A percentile compares a stretch with the other conserved stretches of the same genome.
phyloP scores from a whole-genome alignment of 2,888 invertebrate genomes.

The Syritta pipiens region DNA sequence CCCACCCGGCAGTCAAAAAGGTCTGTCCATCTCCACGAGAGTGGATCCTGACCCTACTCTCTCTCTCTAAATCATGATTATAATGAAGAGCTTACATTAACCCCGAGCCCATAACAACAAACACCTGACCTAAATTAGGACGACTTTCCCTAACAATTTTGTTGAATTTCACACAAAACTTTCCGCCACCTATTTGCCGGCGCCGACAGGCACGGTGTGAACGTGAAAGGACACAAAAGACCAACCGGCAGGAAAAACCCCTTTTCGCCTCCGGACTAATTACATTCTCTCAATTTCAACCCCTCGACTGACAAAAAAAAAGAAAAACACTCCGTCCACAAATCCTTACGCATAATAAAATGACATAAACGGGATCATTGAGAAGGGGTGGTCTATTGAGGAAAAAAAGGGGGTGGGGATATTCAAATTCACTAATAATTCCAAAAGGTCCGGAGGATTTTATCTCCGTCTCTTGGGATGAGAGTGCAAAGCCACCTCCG shows the following conservation, averaged over 20 bases:
- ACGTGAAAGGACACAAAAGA: too few species aligned
- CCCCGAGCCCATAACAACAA: too few species aligned
- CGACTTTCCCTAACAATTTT: too few species aligned
- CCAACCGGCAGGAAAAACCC: background rate
- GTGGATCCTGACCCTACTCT: too few species aligned
- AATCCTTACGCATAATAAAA: constrained; percentile 62
- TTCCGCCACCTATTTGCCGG: too few species aligned
- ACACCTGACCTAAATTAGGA: too few species aligned
- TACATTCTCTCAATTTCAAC: constrained; percentile 13
- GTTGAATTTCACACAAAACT: too few species aligned
- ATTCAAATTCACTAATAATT: constrained; percentile 68
- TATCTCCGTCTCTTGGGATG: background rate
- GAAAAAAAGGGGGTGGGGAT: background rate
- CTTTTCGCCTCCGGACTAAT: background rate
- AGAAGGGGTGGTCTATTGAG: constrained; percentile 15
- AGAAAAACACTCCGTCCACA: constrained; percentile 26
- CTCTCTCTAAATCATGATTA: too few species aligned
- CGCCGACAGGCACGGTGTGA: too few species aligned
- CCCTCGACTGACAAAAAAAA: background rate
- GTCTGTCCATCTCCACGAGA: too few species aligned
- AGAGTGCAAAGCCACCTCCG: constrained; percentile 19
- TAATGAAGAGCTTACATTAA: too few species aligned
- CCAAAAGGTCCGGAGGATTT: constrained; percentile 35
- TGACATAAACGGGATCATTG: constrained; percentile 63
- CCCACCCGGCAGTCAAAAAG: too few species aligned